These are phyloP conservation scores for Irena cyanogastra DNA, from an alignment of 2,113 vertebrate genomes.

Conservation along the genomic window DNA sequence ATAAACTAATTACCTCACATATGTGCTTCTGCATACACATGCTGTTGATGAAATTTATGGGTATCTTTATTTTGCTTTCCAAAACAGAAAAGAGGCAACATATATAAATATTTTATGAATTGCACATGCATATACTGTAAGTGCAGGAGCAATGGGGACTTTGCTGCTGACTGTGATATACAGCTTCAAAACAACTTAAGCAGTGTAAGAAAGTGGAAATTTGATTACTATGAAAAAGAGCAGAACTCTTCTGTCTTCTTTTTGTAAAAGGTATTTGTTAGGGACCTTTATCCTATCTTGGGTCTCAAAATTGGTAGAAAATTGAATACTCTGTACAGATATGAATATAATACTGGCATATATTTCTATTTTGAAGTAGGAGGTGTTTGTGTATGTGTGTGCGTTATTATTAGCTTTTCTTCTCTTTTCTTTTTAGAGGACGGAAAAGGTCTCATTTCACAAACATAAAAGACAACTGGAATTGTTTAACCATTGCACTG, in stretches of 20 bases:
- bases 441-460: background rate
- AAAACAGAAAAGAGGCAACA: background rate
- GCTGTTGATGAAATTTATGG: background rate
- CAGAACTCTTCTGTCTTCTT: background rate
- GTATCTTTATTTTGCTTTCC: slow-evolving; percentile 10
- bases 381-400: background rate
- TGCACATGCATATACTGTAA: background rate
- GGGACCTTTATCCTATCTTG: background rate
- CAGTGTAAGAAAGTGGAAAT: background rate
- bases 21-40: background rate
- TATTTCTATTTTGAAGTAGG: background rate
- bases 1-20: background rate
- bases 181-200: background rate
- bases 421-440: background rate
- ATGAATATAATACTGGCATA: background rate
- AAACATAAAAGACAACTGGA: background rate
- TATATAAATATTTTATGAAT: slow-evolving; percentile 1
- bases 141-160: background rate
- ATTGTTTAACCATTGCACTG: background rate
- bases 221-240: background rate
- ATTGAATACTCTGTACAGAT: background rate
- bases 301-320: background rate
- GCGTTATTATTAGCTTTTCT: background rate
- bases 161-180: background rate
- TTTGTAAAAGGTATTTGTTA: background rate